These are phyloP conservation scores for Eupithecia abbreviata DNA, from an alignment of 2,888 invertebrate species.

Conservation along the genomic window DNA sequence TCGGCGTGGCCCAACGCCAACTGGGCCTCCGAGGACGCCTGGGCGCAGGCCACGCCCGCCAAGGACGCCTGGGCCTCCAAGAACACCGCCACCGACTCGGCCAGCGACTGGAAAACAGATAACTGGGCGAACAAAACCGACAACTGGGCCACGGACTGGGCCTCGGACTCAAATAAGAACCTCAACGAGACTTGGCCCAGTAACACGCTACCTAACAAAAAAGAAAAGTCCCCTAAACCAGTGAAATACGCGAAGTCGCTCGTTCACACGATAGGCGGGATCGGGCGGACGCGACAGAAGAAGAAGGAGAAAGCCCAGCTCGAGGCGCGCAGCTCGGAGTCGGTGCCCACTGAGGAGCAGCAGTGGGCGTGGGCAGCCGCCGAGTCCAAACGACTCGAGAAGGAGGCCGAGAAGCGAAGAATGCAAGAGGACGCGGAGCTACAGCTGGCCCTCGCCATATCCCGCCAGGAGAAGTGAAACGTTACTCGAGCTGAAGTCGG, in stretches of 20 bases:
- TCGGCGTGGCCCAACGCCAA: constrained; percentile 41
- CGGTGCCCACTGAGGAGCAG: constrained; percentile 84
- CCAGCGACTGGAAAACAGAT: constrained; percentile 65
- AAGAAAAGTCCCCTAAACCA: constrained; percentile 78
- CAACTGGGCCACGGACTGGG: constrained; percentile 69
- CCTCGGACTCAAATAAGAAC: constrained; percentile 64
- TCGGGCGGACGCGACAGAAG: constrained; percentile 67
- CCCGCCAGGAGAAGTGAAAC: constrained; percentile 78
- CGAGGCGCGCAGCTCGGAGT: constrained; percentile 58
- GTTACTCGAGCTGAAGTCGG: constrained; percentile 24
- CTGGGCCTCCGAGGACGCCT: constrained; percentile 46
- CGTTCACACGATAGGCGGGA: constrained; percentile 79
- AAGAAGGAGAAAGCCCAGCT: constrained; percentile 62
- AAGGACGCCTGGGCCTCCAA: constrained; percentile 4
- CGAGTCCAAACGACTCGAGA: constrained; percentile 86
- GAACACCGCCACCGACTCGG: constrained; percentile 38
- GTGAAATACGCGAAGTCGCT: constrained; percentile 77
- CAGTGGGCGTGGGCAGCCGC: constrained; percentile 90
- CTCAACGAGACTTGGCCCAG: constrained; percentile 77
- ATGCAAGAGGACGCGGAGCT: constrained; percentile 88
- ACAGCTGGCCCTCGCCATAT: constrained; percentile 88
- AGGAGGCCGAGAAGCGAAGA: constrained; percentile 83
- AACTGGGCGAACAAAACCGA: constrained; percentile 63
- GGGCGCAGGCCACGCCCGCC: constrained; percentile 29
- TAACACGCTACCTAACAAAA: constrained; percentile 72